Base-by-base conservation (phyloP, 2,113 vertebrate genomes). In the Planiliza haematocheilus region DNA sequence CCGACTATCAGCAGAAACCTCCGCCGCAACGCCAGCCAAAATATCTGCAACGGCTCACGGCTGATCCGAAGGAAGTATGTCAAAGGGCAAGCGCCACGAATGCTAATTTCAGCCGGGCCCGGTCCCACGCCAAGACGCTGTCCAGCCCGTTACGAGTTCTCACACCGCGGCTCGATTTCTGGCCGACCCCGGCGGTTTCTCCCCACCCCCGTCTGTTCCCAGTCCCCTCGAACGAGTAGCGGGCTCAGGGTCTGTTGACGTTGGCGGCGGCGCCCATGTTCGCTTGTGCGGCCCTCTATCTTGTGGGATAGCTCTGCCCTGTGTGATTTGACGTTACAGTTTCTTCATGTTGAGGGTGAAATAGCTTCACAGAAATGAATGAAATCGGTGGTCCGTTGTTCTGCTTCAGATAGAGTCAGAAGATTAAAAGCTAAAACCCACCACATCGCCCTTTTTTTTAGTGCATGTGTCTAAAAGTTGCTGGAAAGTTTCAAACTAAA, bases 141-240 rank as follows among this genome's bases (percentile, higher is more conserved):
- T 82, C 76, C 41, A 63, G 50, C 37, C 76, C 18, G 20, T 68
- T 51, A 43, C 43, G 68, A 63, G 71, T 74, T 79, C 77, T 76
- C 64, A 77, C 45, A 66, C 37, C 34, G 42, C 50, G 45, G 14
- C 38, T 48, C 0, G 1, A 61, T 9, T 57, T 55, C 41, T 50
- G 50, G 70, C 75, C 52, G 12, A 70, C 34, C 30, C 8, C 1
- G 1, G 41, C 53, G 61, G 20, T 72, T 74, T 72, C 50, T 60
- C 41, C n/a, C 60, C 55, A 45, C 20, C 39, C 51, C 41, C 14
- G 13, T 59, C 77, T 51, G 66, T 30, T 77, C 73, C 38, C 70
- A 18, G 70, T 62, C 58, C 53, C n/a, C 14, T 36, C 10, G 4
- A 56, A 68, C 38, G 63, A 37, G 52, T 41, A 49, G 72, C 58